Evolutionary conservation across 2,888 invertebrate genomes (phyloP), one percentile per base, ranked within the genome.

Genomic region (Tuberolachnus salignus): DNA sequence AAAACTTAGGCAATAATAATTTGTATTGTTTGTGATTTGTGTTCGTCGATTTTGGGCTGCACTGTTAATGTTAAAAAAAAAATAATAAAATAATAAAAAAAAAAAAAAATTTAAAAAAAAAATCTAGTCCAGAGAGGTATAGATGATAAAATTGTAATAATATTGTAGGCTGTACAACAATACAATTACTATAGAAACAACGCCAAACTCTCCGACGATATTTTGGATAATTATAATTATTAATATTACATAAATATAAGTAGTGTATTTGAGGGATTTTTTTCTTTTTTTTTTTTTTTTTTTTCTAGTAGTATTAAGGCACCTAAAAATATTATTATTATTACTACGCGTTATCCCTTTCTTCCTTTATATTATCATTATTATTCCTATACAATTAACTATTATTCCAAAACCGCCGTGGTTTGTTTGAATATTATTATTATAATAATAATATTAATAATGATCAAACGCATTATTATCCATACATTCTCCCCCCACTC

Each of bases 291-390:
- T n/a, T n/a, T n/a, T n/a, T n/a, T n/a, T n/a, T n/a, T n/a, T n/a
- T n/a, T n/a, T n/a, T n/a, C n/a, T n/a, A n/a, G n/a, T 74, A 73
- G 44, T 55, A 55, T 55, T 34, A 51, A 51, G 1, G 51, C 42
- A 63, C 10, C 42, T 61, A 61, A 19, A 23, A 16, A 13, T 59
- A 61, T 51, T 49, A 4, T 57, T 57, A 78, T 46, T 67, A 0
- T 23, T 78, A 69, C 67, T 64, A 42, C 57, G 57, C 59, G 8
- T n/a, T 69, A 51, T 73, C 63, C 51, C 34, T 69, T 67, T 78
- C 78, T 78, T 78, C 78, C 74, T 66, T 19, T 78, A 67, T 46
- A 75, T 67, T 67, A n/a, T n/a, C n/a, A n/a, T n/a, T n/a, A n/a
- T n/a, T n/a, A n/a, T n/a, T n/a, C 66, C 46, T 44, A n/a, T n/a